Percentiles rank a stretch among this genome's conserved stretches.
Evolutionary conservation across 30 jellyfish, hydroid and myxozoan genomes (phyloP).

Genomic region (Catostylus mosaicus): DNA sequence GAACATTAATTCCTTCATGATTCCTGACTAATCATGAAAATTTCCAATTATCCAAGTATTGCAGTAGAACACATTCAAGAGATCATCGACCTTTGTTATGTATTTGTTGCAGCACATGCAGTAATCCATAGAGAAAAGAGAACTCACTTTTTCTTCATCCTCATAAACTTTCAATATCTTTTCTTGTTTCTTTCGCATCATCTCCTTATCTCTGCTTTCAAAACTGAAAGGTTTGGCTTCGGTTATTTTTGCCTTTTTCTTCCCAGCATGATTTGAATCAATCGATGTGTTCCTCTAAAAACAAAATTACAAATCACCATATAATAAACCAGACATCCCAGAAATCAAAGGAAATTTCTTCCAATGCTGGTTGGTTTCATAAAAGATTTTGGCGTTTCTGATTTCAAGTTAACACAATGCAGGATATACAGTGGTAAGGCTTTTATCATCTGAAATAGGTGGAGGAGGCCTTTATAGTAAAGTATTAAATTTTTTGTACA

Average conservation of each 20-base stretch:
- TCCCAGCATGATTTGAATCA: constrained; percentile 20
- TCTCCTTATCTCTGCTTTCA: constrained; percentile 80
- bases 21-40: background rate
- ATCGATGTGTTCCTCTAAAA: constrained; percentile 37
- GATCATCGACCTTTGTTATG: background rate
- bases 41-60: no score
- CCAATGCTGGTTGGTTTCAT: no score
- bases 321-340: no score
- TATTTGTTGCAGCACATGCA: background rate
- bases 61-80: background rate
- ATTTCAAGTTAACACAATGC: no score
- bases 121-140: background rate
- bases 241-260: constrained; percentile 55
- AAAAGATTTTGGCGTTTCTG: no score
- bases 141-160: constrained; percentile 87
- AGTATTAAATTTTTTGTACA: no score
- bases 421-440: no score
- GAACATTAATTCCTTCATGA: background rate
- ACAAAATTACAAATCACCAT: no score
- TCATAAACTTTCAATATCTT: constrained; percentile 71
- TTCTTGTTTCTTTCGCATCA: constrained; percentile 75
- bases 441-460: no score
- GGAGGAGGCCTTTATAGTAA: no score
- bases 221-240: constrained; percentile 86
- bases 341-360: no score